Evolutionary conservation across 2,888 invertebrate species (phyloP), one percentile per base, ranked within the genome.

Genomic region (Volucella inanis): DNA sequence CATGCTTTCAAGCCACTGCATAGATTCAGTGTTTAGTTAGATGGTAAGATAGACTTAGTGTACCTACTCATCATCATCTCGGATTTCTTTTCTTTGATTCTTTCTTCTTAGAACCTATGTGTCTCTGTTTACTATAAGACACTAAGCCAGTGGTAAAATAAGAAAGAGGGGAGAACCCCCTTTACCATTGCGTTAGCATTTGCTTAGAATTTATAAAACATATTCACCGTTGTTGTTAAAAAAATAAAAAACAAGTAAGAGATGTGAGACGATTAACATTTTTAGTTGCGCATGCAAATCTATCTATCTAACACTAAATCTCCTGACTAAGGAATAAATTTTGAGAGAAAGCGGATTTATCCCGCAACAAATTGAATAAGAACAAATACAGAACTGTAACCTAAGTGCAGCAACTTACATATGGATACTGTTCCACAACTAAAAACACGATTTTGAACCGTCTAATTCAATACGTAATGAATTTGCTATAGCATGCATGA

Each of bases 191-290:
- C 65, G 65, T 72, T 61, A 45, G 47, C 45, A 81, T 79, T 87
- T 38, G 61, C 67, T 64, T 64, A 67, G 65, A 55, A 59, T 78
- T 87, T 83, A 74, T 80, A 77, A 87, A 84, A 77, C 65, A 80
- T 80, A 77, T 87, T 87, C 81, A 87, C 87, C 78, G 86, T 81
- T 87, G 79, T 75, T 71, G 74, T 67, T 83, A 68, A 83, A 81
- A 68, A 68, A 87, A 83, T 78, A 59, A 49, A 50, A 38, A 50
- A 78, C 45, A 54, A 45, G 43, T 52, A 50, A 50, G 41, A 79
- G 59, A 61, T 65, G 15, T 41, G 11, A 70, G 57, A 59, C 59
- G 49, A 70, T 70, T 49, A 59, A 39, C 10, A 22, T 50, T 71
- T 50, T 71, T 18, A 68, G 31, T 45, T 49, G 31, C 54, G 14